Evolutionary conservation across 1,140 invertebrate genomes (phyloP).

Genomic region (Trichonephila clavata): DNA sequence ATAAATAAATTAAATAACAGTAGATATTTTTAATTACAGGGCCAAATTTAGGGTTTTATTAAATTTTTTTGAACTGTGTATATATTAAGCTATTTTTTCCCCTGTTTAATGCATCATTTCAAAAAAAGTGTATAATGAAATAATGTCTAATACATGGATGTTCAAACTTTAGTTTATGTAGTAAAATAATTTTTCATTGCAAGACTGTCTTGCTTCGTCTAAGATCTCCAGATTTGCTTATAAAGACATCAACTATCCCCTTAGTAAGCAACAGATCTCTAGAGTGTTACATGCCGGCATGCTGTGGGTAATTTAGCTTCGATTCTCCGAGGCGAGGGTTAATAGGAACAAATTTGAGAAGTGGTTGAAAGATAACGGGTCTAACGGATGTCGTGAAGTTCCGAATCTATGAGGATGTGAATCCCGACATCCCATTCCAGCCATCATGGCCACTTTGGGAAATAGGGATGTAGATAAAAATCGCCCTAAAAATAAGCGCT

Average conservation of each 20-base stretch:
- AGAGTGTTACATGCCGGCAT: neutral
- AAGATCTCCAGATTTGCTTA: neutral
- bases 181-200: too few species aligned
- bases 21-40: too few species aligned
- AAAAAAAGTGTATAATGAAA: too few species aligned
- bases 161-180: too few species aligned
- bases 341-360: slow-evolving; percentile 18
- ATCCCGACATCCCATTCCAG: neutral
- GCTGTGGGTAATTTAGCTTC: neutral
- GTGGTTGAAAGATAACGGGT: slow-evolving; percentile 21
- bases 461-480: slow-evolving; percentile 32
- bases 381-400: slow-evolving; percentile 15
- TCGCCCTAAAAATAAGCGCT: slow-evolving; percentile 64
- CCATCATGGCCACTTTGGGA: slow-evolving; percentile 23
- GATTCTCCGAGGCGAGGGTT: neutral
- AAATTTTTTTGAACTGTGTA: too few species aligned
- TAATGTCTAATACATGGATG: too few species aligned
- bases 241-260: neutral
- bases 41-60: too few species aligned
- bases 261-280: neutral
- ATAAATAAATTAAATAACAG: too few species aligned
- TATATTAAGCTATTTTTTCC: too few species aligned
- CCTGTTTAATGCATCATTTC: too few species aligned
- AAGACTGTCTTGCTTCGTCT: too few species aligned
- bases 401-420: slow-evolving; percentile 43